Conservation (phyloP, 2,113 vertebrate species). For the Oreochromis aureus region DNA sequence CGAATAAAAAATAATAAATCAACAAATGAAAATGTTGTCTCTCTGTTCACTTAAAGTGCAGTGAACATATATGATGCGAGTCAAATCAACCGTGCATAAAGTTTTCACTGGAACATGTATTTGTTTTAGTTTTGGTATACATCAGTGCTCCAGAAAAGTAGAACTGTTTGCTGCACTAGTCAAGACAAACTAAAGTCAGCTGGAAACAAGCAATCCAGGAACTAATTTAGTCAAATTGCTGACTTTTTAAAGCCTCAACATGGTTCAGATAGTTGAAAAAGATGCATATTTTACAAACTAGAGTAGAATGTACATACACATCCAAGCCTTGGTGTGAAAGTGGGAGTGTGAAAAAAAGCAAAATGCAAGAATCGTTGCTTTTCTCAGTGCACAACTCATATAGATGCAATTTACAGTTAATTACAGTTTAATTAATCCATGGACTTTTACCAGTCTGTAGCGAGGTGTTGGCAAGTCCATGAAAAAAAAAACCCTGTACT, state of each 20-base stretch:
- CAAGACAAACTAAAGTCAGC: neutral
- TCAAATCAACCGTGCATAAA: neutral
- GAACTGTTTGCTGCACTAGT: neutral
- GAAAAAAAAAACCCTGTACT: neutral
- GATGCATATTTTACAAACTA: neutral
- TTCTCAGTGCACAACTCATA: neutral
- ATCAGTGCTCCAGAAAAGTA: neutral
- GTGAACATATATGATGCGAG: neutral
- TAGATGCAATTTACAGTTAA: neutral
- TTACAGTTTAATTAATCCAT: neutral
- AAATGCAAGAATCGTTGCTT: neutral
- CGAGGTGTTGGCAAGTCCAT: rapidly evolving
- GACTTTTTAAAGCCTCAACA: neutral
- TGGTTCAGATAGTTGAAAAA: neutral
- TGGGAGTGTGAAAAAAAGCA: neutral
- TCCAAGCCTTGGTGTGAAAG: neutral
- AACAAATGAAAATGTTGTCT: neutral
- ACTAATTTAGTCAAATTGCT: neutral
- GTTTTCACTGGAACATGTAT: neutral
- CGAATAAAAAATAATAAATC: neutral
- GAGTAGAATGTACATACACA: neutral
- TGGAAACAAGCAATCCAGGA: neutral
- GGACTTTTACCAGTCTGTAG: neutral
- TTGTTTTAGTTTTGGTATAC: neutral
- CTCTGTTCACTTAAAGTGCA: neutral